Base-by-base conservation (phyloP, 1,140 invertebrate genomes). In the Phenacoccus solenopsis region DNA sequence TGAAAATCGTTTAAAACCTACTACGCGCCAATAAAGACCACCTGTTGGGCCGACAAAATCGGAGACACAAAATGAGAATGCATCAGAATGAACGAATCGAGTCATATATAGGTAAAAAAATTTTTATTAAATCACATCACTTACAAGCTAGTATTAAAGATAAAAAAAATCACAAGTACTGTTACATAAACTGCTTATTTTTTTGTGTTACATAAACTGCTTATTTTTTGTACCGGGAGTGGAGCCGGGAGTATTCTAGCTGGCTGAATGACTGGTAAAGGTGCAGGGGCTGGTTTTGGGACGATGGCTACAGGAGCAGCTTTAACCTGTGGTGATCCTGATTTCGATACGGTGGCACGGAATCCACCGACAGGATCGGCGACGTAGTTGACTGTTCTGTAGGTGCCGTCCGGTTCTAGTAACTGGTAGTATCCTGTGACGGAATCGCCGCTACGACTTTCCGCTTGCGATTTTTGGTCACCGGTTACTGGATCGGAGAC, bases 361-460 rank as follows among this genome's bases (percentile, higher is more conserved):
- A 86, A 87, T 28, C 86, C 86, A 71, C 82, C 81, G 68, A 85
- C 81, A 12, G 79, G 73, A 74, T 86, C 85, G 7, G 84, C 83
- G 1, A 82, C 83, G 72, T 87, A 87, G 68, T 85, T 82, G 22
- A 87, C 86, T 28, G 77, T 80, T 56, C 82, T 75, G 68, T 85
- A 81, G 25, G 86, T 85, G 16, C 82, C 82, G 57, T 84, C 82
- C 10, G 81, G 73, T 69, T 83, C 81, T 0, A 82, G 79, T 4
- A 83, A 76, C 13, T 70, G 73, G 72, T 78, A 77, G 59, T 70
- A 72, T 32, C 79, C 78, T 5, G 73, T 71, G n/a, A 86, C 85
- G 25, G 81, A 78, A 72, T 84, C 82, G 49, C 84, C 84, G 74
- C 84, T 81, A 59, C 85, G 82, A 20, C 78, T 73, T 77, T 87